Conservation (phyloP, 2,888 invertebrate species). For the Lithophane semibrunnea region DNA sequence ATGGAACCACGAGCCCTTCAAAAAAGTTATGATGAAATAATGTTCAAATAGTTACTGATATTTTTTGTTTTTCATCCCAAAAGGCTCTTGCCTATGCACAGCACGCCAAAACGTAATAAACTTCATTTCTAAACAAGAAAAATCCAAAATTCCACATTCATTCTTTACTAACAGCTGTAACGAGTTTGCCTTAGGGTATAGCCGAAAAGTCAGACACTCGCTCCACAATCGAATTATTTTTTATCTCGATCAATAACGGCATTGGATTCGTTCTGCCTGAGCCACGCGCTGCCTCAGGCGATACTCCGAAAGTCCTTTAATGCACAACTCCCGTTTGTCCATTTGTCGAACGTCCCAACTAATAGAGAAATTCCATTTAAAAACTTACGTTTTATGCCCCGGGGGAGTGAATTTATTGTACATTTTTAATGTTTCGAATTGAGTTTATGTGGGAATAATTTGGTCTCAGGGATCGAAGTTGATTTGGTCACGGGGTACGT, state of each 20-base stretch:
- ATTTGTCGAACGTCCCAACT: conserved; percentile 79
- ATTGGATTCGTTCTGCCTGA: conserved; percentile 71
- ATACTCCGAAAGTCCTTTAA: conserved; percentile 77
- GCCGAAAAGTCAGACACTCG: conserved; percentile 68
- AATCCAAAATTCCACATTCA: conserved; percentile 41
- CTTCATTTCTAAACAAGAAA: conserved; percentile 40
- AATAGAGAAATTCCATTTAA: conserved; percentile 82
- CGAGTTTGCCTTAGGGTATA: conserved; percentile 63
- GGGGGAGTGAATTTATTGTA: conserved; percentile 67
- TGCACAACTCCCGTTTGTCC: conserved; percentile 78
- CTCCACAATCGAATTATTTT: conserved; percentile 70
- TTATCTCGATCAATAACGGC: conserved; percentile 66
- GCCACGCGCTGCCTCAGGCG: conserved; percentile 77
- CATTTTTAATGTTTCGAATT: conserved; percentile 67
- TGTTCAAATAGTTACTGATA: not conserved
- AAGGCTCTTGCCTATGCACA: not conserved
- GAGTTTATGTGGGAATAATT: conserved; percentile 56
- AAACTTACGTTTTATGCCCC: conserved; percentile 69
- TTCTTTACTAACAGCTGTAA: conserved; percentile 57
- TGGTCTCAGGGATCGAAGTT: conserved; percentile 18
- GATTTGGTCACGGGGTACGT: conserved; percentile 19
- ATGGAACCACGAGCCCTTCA: too few relatives aligned
- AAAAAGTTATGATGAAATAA: too few relatives aligned
- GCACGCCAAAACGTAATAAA: conserved; percentile 13
- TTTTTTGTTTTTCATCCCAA: too few relatives aligned